These are phyloP conservation scores for Rhinichthys osculus DNA, from an alignment of 2,797 vertebrate species.

Conservation along the genomic window DNA sequence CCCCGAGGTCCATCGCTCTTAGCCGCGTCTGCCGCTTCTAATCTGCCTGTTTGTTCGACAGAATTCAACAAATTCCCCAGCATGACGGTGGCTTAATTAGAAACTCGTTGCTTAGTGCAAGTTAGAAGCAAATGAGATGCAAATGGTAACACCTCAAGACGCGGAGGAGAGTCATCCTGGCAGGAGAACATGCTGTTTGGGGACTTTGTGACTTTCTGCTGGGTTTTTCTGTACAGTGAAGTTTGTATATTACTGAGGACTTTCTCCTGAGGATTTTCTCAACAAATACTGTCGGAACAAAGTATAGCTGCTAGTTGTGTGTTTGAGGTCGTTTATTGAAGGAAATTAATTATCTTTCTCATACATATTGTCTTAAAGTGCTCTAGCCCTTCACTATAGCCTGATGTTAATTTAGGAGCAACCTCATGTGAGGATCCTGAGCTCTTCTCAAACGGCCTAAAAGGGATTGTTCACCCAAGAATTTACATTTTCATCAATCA, in stretches of 20 bases:
- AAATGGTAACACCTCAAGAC: constrained; percentile 45
- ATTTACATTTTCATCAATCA: background rate
- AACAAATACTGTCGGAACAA: constrained; percentile 10
- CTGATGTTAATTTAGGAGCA: background rate
- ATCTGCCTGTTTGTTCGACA: constrained; percentile 49
- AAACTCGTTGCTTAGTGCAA: constrained; percentile 42
- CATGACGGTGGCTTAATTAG: constrained; percentile 57
- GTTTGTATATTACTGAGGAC: constrained; percentile 14
- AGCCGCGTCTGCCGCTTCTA: constrained; percentile 11
- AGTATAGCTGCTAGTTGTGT: background rate
- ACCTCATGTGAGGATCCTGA: background rate
- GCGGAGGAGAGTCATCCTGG: constrained; percentile 14
- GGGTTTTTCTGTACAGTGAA: constrained; percentile 28
- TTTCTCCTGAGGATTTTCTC: background rate
- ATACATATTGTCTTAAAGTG: background rate
- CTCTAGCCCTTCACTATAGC: background rate
- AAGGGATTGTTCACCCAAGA: background rate
- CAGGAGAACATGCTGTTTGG: constrained; percentile 11
- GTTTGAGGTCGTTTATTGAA: constrained; percentile 2
- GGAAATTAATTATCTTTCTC: background rate
- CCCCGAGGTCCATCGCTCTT: constrained; percentile 15
- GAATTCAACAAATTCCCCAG: constrained; percentile 43
- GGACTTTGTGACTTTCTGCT: constrained; percentile 14
- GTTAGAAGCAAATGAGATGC: constrained; percentile 55
- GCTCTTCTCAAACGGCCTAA: background rate